phyloP scores from a whole-genome alignment of 2,113 vertebrate genomes.

The Pimephales promelas region DNA sequence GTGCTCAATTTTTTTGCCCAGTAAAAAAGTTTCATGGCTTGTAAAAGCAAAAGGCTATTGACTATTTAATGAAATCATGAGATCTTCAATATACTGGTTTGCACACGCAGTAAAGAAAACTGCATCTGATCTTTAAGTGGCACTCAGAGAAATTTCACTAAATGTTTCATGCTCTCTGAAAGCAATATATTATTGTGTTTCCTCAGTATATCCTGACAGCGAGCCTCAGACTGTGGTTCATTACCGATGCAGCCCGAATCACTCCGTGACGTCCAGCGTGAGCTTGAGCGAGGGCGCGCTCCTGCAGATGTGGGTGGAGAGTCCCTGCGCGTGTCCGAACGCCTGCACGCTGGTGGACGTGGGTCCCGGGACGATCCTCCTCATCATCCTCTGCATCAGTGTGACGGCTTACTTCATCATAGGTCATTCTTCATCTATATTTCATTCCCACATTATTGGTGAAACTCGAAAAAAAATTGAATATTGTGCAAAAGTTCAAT shows the following conservation, averaged over 20 bases:
- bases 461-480: too few relatives aligned
- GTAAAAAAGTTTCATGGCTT: too few relatives aligned
- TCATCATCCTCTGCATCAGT: slow-evolving; percentile 72
- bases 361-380: slow-evolving; percentile 73
- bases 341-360: slow-evolving; percentile 69
- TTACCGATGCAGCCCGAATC: slow-evolving; percentile 71
- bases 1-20: too few relatives aligned
- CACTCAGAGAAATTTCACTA: neutral
- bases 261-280: slow-evolving; percentile 54
- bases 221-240: slow-evolving; percentile 67
- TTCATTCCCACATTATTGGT: too few relatives aligned
- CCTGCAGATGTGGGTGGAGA: slow-evolving; percentile 75
- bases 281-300: slow-evolving; percentile 40
- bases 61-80: too few relatives aligned
- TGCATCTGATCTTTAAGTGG: neutral
- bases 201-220: neutral
- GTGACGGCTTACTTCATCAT: slow-evolving; percentile 70
- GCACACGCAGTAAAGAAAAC: too few relatives aligned
- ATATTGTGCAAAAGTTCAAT: too few relatives aligned
- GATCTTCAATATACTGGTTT: too few relatives aligned
- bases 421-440: slow-evolving; percentile 65
- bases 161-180: neutral
- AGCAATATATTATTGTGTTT: neutral
- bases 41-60: too few relatives aligned
- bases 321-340: slow-evolving; percentile 75